These are phyloP conservation scores for Todiramphus saurophagus DNA, from an alignment of 2,113 vertebrate species.

Conservation along the genomic window DNA sequence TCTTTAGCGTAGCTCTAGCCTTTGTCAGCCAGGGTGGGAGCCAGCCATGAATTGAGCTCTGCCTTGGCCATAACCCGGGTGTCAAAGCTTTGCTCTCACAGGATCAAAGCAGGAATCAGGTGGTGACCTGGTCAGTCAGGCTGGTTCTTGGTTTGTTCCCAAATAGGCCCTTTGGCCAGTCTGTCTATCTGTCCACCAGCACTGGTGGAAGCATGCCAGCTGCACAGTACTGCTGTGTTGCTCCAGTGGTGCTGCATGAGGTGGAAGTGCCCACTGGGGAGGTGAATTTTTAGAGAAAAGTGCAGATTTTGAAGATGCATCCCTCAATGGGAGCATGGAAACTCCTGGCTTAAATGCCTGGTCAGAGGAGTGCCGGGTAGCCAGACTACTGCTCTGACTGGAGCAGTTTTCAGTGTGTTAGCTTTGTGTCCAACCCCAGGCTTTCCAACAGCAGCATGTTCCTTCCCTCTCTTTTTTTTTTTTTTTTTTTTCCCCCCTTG, in stretches of 20 bases:
- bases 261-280: neutral
- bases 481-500: neutral
- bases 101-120: neutral
- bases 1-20: neutral
- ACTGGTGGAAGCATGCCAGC: rapidly evolving
- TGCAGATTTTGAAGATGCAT: neutral
- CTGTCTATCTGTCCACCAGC: neutral
- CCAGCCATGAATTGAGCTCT: neutral
- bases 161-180: neutral
- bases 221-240: neutral
- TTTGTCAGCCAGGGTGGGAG: neutral
- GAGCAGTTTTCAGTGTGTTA: neutral
- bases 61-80: rapidly evolving
- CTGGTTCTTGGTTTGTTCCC: neutral
- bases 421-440: rapidly evolving
- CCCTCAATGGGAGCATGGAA: neutral
- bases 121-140: neutral
- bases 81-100: neutral
- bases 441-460: neutral
- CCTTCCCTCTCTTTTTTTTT: neutral
- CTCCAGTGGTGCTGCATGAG: neutral
- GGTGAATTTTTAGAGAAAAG: neutral
- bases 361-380: neutral
- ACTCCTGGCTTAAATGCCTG: neutral
- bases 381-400: neutral